Percentiles rank a stretch among this genome's conserved stretches.
Evolutionary conservation across 2,888 invertebrate genomes (phyloP).

Genomic region (Acronicta aceris): DNA sequence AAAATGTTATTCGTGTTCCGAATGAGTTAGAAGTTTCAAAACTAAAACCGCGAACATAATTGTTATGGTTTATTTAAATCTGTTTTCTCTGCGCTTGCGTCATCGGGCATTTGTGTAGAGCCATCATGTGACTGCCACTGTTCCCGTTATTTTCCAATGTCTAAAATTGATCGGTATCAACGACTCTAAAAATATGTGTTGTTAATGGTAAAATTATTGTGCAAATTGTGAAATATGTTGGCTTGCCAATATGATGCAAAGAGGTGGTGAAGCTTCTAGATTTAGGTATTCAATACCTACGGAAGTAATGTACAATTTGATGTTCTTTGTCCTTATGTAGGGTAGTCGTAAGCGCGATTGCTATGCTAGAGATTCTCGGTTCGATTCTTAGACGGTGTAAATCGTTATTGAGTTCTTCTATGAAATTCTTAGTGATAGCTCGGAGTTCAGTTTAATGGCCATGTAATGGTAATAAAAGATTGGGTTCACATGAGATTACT

Average conservation of each 20-base stretch:
- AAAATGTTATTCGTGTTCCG: constrained; percentile 68
- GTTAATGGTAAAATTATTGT: constrained; percentile 55
- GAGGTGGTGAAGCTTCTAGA: not conserved
- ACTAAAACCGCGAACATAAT: constrained; percentile 70
- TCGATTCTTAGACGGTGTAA: no score
- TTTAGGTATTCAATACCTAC: no score
- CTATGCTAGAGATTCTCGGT: no score
- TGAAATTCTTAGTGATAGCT: no score
- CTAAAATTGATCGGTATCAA: constrained; percentile 68
- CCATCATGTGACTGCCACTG: constrained; percentile 79
- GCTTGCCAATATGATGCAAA: constrained; percentile 36
- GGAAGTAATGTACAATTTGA: no score
- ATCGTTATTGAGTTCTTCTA: no score
- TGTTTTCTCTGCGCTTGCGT: constrained; percentile 75
- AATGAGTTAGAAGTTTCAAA: constrained; percentile 70
- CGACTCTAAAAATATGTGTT: constrained; percentile 53
- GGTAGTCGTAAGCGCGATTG: no score
- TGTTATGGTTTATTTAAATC: constrained; percentile 82
- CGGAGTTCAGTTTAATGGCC: no score
- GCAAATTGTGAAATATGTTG: constrained; percentile 56
- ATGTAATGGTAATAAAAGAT: no score
- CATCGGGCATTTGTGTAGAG: constrained; percentile 71
- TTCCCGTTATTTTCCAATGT: constrained; percentile 73
- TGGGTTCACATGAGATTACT: no score
- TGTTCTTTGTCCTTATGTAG: no score